phyloP scores from a whole-genome alignment of 2,797 vertebrate species.

The Thaleichthys pacificus region DNA sequence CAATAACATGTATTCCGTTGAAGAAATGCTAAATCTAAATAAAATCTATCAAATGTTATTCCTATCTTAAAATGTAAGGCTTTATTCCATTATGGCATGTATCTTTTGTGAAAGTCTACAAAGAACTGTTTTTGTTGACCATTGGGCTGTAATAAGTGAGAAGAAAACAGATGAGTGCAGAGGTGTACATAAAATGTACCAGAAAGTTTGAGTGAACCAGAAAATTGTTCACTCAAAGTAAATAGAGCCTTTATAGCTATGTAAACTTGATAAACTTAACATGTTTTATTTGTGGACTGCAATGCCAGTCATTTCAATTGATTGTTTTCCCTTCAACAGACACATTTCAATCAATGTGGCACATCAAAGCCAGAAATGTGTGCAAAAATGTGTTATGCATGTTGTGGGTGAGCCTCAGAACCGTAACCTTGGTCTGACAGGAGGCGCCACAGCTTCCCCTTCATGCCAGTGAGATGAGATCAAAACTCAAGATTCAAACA shows the following conservation, averaged over 20 bases:
- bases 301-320: constrained; percentile 94
- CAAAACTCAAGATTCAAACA: constrained; percentile 62
- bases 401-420: constrained; percentile 50
- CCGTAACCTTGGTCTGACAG: constrained; percentile 74
- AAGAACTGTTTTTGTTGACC: constrained; percentile 85
- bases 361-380: constrained; percentile 77
- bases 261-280: constrained; percentile 90
- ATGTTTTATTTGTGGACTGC: constrained; percentile 82
- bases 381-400: constrained; percentile 74
- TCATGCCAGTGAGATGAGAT: constrained; percentile 85
- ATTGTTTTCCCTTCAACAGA: constrained; percentile 94
- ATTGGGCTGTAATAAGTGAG: constrained; percentile 72
- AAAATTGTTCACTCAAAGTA: constrained; percentile 57
- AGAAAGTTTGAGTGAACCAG: too few species aligned
- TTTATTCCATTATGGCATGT: too few species aligned
- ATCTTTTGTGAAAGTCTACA: too few species aligned
- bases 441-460: constrained; percentile 98
- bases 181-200: constrained; percentile 61
- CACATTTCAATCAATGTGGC: constrained; percentile 91
- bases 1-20: too few species aligned
- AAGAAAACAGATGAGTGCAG: constrained; percentile 71
- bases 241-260: constrained; percentile 87
- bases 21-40: neutral
- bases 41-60: too few species aligned
- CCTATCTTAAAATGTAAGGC: too few species aligned